These are phyloP conservation scores for Thaumatotibia leucotreta DNA, from an alignment of 1,140 invertebrate species.

Conservation along the genomic window DNA sequence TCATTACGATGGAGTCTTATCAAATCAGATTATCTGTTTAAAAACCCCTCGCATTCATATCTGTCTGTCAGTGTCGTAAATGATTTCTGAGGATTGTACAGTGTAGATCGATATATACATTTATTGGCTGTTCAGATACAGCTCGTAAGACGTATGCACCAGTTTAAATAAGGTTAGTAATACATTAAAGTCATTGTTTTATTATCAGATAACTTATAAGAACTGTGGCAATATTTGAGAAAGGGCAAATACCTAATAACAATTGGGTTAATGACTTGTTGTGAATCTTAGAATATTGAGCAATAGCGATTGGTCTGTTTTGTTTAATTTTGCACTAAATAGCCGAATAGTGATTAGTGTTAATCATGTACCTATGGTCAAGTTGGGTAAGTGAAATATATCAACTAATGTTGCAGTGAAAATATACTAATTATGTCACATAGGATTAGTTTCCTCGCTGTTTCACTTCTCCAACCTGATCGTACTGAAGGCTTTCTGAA, in stretches of 20 bases:
- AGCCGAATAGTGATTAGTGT: no score
- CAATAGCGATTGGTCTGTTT: not conserved
- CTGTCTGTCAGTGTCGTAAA: slow-evolving; percentile 51
- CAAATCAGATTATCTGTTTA: slow-evolving; percentile 69
- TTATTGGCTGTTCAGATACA: slow-evolving; percentile 10
- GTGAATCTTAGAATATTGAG: not conserved
- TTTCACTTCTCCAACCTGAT: no score
- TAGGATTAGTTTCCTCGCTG: no score
- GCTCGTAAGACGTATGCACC: not conserved
- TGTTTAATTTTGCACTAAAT: no score
- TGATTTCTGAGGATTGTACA: slow-evolving; percentile 28
- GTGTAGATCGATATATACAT: slow-evolving; percentile 17
- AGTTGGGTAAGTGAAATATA: no score
- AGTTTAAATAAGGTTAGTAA: slow-evolving; percentile 10
- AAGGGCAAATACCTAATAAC: not conserved
- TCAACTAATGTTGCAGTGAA: no score
- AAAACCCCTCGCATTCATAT: slow-evolving; percentile 58
- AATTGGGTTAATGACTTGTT: slow-evolving; percentile 6
- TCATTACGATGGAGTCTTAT: slow-evolving; percentile 55
- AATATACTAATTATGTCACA: no score
- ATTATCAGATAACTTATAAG: not conserved
- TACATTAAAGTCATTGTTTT: not conserved
- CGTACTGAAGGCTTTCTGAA: no score
- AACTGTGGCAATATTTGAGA: not conserved
- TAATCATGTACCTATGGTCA: no score